Evolutionary conservation across 2,888 invertebrate genomes (phyloP), one percentile per base, ranked within the genome.

Genomic region (Morpho helenor): DNA sequence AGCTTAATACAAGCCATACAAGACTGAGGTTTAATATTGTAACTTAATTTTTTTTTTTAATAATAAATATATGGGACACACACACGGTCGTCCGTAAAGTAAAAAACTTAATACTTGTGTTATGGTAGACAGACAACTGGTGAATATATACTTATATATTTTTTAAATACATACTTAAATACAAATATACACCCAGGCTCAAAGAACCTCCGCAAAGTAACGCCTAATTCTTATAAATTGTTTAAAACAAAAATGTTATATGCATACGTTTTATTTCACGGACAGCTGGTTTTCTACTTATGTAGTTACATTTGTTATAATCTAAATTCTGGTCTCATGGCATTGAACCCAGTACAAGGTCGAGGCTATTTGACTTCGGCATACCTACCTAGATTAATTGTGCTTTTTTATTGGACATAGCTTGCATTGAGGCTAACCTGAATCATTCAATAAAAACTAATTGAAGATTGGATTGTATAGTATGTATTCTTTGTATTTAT

Each of bases 331-430:
- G 44, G 22, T 53, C 49, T 45, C 60, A 58, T 60, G 56, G 50
- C 56, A 60, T 61, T 63, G 63, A 61, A 63, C 63, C 58, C 52
- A 52, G 46, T 57, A 41, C 60, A 63, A 61, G 59, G 61, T 39
- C 51, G 49, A 49, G 31, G 31, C 48, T 8, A 56, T 50, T 56
- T 56, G 31, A 31, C 31, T 48, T 46, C 39, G n/a, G 43, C 8
- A 16, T 10, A 40, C 40, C 49, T 40, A 49, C 7, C 7, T 8
- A 9, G 4, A 40, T 56, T 39, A 42, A 42, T 49, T 46, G 58
- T 52, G 46, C 16, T 23, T 59, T 58, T 9, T 56, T 53, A 61
- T 61, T 40, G 59, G 61, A 61, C 31, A 23, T n/a, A 31, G 16
- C 23, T 39, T 52, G 44, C 31, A 46, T 53, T 47, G 53, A 53